A percentile compares a stretch with the other conserved stretches of the same genome.
phyloP scores from a whole-genome alignment of 2,888 invertebrate genomes.

The Venusia cambrica region DNA sequence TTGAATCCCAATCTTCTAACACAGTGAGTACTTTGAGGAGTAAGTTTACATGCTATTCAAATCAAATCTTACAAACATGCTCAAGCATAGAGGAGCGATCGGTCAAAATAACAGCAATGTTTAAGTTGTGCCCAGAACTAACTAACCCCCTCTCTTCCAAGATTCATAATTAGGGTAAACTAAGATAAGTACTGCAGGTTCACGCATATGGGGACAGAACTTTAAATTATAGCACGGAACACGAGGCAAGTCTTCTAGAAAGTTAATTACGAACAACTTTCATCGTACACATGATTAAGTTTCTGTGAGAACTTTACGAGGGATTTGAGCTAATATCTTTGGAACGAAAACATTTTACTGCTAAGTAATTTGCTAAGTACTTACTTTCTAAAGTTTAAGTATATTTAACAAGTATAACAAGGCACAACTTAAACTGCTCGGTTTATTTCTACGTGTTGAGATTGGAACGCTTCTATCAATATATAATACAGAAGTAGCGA shows the following conservation, averaged over 20 bases:
- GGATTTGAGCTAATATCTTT: slow-evolving; percentile 39
- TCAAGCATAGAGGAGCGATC: slow-evolving; percentile 73
- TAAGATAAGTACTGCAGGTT: slow-evolving; percentile 35
- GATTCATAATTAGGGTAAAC: slow-evolving; percentile 25
- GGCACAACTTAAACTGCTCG: slow-evolving; percentile 67
- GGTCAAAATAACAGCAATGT: slow-evolving; percentile 56
- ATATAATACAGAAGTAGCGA: slow-evolving; percentile 51
- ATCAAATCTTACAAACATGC: slow-evolving; percentile 74
- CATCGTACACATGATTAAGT: slow-evolving; percentile 48
- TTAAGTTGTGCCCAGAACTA: slow-evolving; percentile 64
- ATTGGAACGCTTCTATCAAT: slow-evolving; percentile 48
- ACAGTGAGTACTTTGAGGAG: slow-evolving; percentile 60
- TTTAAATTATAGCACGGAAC: slow-evolving; percentile 53
- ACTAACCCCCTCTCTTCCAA: slow-evolving; percentile 26
- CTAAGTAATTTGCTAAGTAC: slow-evolving; percentile 24
- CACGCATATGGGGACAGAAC: slow-evolving; percentile 45
- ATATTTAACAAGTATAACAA: slow-evolving; percentile 23
- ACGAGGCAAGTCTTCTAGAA: slow-evolving; percentile 43
- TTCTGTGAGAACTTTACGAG: slow-evolving; percentile 43
- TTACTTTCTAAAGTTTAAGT: slow-evolving; percentile 23
- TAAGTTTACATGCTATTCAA: slow-evolving; percentile 69
- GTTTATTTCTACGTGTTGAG: slow-evolving; percentile 54
- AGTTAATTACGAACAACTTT: slow-evolving; percentile 55
- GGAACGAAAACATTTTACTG: slow-evolving; percentile 35
- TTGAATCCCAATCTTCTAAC: slow-evolving; percentile 66